phyloP scores from a whole-genome alignment of 1,140 invertebrate species.

The Zaprionus gabonicus region DNA sequence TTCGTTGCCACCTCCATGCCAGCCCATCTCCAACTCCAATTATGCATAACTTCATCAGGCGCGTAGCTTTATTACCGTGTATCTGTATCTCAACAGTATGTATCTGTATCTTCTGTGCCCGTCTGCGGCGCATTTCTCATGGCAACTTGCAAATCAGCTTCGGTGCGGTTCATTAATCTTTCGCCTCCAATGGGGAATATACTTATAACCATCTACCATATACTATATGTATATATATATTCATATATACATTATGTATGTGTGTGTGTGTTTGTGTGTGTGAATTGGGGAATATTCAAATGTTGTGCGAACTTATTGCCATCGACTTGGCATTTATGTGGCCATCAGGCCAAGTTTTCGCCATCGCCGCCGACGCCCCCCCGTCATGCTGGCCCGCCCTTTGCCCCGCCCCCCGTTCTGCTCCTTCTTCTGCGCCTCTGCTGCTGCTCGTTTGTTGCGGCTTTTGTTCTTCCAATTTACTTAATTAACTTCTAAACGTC shows the following conservation, averaged over 20 bases:
- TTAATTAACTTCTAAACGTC: conserved; percentile 82
- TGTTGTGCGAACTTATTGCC: conserved; percentile 56
- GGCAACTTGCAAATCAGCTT: conserved; percentile 33
- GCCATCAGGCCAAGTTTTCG: conserved; percentile 20
- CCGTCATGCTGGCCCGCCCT: conserved; percentile 2
- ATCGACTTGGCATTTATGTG: conserved; percentile 22
- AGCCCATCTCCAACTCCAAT: conserved; percentile 18
- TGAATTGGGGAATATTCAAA: conserved; percentile 44
- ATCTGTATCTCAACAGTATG: conserved; percentile 20
- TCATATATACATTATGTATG: not conserved
- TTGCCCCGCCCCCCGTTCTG: not conserved
- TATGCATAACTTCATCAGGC: conserved; percentile 31
- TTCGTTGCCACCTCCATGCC: not conserved
- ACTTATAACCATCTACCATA: conserved; percentile 1
- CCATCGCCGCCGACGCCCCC: conserved; percentile 15
- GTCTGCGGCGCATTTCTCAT: conserved; percentile 36
- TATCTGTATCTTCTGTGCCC: conserved; percentile 18
- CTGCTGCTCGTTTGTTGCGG: conserved; percentile 18
- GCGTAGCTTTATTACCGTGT: conserved; percentile 30
- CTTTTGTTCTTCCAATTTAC: conserved; percentile 72
- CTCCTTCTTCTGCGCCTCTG: not conserved
- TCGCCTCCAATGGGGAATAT: conserved; percentile 34
- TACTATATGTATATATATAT: not conserved
- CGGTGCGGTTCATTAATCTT: conserved; percentile 68
- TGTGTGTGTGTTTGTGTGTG: not conserved